These are phyloP conservation scores for Andrena dorsata DNA, from an alignment of 2,888 invertebrate species.

Conservation along the genomic window DNA sequence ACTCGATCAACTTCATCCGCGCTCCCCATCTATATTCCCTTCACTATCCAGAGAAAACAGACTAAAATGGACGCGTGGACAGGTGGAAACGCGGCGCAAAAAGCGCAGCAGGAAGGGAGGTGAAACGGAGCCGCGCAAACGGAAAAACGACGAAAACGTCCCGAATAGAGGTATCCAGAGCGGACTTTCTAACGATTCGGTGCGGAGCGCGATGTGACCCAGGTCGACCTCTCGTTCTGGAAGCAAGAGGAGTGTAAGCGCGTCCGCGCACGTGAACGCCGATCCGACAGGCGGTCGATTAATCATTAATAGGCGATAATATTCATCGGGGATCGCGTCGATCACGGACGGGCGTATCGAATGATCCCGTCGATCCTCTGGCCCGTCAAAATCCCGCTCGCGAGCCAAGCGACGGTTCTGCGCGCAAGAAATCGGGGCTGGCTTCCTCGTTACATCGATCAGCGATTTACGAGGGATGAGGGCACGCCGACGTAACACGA, in stretches of 20 bases:
- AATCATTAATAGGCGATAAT: conserved; percentile 81
- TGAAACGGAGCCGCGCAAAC: neutral
- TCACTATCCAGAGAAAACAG: neutral
- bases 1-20: no score
- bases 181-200: conserved; percentile 82
- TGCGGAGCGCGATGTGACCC: conserved; percentile 79
- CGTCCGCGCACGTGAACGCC: conserved; percentile 71
- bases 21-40: neutral
- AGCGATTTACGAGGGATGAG: conserved; percentile 37
- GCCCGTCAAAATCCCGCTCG: conserved; percentile 51
- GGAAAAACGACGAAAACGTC: conserved; percentile 30
- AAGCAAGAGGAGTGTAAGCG: conserved; percentile 65
- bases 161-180: conserved; percentile 44
- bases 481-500: conserved; percentile 36
- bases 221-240: conserved; percentile 75
- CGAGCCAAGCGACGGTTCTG: conserved; percentile 25
- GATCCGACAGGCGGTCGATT: conserved; percentile 75
- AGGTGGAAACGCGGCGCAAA: neutral
- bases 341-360: conserved; percentile 51
- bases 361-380: conserved; percentile 51
- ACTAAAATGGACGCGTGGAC: neutral
- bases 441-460: conserved; percentile 53
- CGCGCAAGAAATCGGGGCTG: conserved; percentile 27
- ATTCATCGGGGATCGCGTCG: conserved; percentile 59
- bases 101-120: neutral